phyloP scores from a whole-genome alignment of 2,113 vertebrate species.

The Platysternon megacephalum region DNA sequence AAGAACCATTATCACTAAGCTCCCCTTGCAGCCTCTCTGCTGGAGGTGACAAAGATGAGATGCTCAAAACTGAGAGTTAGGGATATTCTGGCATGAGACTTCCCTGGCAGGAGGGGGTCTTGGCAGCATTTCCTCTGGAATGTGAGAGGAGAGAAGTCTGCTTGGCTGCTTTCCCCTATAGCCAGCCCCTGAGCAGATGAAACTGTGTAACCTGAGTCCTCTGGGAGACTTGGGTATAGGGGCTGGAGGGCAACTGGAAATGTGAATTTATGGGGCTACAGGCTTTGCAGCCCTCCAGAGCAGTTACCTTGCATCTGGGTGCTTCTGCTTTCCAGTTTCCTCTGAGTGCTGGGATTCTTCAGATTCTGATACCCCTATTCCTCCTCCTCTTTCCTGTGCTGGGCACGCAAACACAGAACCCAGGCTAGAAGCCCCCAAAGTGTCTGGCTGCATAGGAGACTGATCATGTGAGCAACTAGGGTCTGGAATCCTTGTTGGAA shows the following conservation, averaged over 20 bases:
- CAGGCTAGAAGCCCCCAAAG: not conserved
- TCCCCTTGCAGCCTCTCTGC: no score
- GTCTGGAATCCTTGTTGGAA: not conserved
- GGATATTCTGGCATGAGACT: no score
- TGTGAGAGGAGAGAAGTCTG: no score
- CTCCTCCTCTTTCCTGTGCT: not conserved
- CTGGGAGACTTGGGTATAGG: not conserved
- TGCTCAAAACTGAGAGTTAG: no score
- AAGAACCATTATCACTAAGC: no score
- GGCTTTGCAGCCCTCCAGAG: not conserved
- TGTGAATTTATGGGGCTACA: not conserved
- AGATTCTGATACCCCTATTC: not conserved
- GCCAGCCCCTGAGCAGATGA: no score
- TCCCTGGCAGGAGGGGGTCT: no score
- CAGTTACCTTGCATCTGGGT: not conserved
- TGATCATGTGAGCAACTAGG: not conserved
- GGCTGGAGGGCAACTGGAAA: no score
- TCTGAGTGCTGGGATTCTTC: not conserved
- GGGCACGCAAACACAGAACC: not conserved
- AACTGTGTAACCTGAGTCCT: not conserved
- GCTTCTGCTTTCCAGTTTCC: not conserved
- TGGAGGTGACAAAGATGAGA: no score
- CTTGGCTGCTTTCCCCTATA: no score
- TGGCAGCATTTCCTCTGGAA: no score
- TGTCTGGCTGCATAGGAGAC: not conserved